Evolutionary conservation across 2,888 invertebrate species (phyloP).

Genomic region (Pterostichus madidus): DNA sequence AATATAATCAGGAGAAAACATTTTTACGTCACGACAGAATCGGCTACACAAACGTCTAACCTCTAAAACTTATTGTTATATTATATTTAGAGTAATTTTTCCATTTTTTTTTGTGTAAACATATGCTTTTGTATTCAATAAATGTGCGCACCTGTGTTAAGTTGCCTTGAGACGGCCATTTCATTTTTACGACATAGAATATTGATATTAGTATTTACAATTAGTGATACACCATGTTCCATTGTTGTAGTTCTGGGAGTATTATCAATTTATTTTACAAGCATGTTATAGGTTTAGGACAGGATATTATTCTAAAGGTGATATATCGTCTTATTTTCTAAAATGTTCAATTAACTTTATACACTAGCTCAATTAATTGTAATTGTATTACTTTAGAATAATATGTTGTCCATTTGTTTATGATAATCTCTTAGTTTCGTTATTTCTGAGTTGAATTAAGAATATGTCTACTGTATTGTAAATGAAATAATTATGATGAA

Average conservation of each 20-base stretch:
- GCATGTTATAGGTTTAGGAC: background rate
- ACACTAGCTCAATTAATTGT: no score
- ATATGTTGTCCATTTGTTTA: no score
- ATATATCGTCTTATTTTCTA: background rate
- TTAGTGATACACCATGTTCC: slow-evolving; percentile 34
- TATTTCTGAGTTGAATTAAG: no score
- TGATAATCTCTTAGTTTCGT: no score
- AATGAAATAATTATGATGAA: no score
- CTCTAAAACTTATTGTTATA: slow-evolving; percentile 1
- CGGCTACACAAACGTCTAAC: background rate
- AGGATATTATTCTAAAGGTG: background rate
- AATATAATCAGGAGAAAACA: slow-evolving; percentile 18
- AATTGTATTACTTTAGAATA: no score
- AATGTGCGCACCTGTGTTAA: slow-evolving; percentile 20
- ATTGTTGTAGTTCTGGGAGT: slow-evolving; percentile 28
- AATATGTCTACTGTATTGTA: no score
- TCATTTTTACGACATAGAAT: background rate
- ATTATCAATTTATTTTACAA: slow-evolving; percentile 28
- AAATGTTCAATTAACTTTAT: no score
- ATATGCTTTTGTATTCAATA: slow-evolving; percentile 49
- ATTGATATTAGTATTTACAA: slow-evolving; percentile 31
- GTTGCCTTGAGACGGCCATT: slow-evolving; percentile 19
- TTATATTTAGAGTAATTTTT: slow-evolving; percentile 27
- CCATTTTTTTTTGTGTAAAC: slow-evolving; percentile 21
- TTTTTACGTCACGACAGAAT: background rate